A percentile compares a stretch with the other conserved stretches of the same genome.
phyloP scores from a whole-genome alignment of 2,113 vertebrate genomes.

The Phalacrocorax pelagicus region DNA sequence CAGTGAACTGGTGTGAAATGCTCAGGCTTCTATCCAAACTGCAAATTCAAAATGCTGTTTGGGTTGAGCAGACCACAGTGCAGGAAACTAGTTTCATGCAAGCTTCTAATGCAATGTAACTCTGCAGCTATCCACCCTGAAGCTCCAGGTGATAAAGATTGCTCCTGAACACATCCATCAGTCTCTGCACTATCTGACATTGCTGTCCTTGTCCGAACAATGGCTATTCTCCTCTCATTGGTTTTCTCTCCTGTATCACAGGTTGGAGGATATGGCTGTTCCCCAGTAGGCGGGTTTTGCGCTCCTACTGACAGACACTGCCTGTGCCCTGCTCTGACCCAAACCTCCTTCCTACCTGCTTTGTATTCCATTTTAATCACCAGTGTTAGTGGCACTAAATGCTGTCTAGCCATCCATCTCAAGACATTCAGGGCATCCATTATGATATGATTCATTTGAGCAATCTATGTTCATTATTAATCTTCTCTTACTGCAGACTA shows the following conservation, averaged over 20 bases:
- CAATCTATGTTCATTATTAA: constrained; percentile 30
- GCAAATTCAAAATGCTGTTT: background rate
- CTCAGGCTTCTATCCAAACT: background rate
- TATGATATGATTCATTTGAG: constrained; percentile 49
- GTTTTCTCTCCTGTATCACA: background rate
- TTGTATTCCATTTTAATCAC: constrained; percentile 31
- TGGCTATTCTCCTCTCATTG: background rate
- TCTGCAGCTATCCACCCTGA: background rate
- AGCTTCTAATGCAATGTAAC: background rate
- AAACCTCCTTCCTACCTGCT: constrained; percentile 25
- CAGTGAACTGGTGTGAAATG: background rate
- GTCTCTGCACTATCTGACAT: background rate
- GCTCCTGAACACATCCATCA: background rate
- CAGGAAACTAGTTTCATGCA: background rate
- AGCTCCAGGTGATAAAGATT: background rate
- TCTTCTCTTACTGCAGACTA: constrained; percentile 27
- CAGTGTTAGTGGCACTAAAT: constrained; percentile 17
- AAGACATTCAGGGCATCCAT: constrained; percentile 35
- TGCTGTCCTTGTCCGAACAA: background rate
- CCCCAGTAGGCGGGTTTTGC: background rate
- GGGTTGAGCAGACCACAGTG: background rate
- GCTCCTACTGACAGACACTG: background rate
- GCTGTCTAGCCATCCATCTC: constrained; percentile 53
- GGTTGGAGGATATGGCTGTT: background rate
- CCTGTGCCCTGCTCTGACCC: constrained; percentile 19